Evolutionary conservation across 2,888 invertebrate species (phyloP).

Genomic region (Trachelus iudaicus): DNA sequence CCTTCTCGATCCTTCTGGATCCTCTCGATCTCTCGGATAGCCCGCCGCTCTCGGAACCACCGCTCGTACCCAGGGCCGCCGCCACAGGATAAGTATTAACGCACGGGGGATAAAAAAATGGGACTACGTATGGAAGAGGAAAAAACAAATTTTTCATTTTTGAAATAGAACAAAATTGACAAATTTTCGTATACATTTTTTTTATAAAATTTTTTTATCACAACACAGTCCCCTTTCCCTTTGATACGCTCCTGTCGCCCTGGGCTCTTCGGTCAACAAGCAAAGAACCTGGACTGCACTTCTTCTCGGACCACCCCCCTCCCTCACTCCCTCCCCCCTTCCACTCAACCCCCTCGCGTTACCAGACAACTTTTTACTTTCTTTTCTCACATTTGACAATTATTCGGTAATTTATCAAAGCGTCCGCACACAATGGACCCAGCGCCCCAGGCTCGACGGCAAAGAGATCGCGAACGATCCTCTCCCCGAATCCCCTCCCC

Average conservation of each 20-base stretch:
- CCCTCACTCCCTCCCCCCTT: conserved; percentile 13
- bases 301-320: not conserved
- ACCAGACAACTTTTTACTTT: not conserved
- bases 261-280: not conserved
- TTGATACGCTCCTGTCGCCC: not conserved
- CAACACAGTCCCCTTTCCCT: not conserved
- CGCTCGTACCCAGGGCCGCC: not conserved
- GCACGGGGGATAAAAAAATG: not conserved
- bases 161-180: not conserved
- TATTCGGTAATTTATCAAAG: conserved; percentile 67
- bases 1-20: conserved; percentile 18
- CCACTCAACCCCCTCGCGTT: conserved; percentile 6
- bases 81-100: not conserved
- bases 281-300: not conserved
- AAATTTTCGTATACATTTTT: not conserved
- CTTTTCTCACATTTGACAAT: conserved; percentile 63
- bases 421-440: conserved; percentile 60
- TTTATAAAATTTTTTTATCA: not conserved
- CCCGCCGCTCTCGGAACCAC: not conserved
- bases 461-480: conserved; percentile 41
- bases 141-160: too few species aligned
- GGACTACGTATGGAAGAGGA: not conserved
- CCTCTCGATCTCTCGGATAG: conserved; percentile 16
- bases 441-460: conserved; percentile 39
- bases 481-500: conserved; percentile 11